Conservation (phyloP, 2,797 vertebrate species). For the Anguilla anguilla region DNA sequence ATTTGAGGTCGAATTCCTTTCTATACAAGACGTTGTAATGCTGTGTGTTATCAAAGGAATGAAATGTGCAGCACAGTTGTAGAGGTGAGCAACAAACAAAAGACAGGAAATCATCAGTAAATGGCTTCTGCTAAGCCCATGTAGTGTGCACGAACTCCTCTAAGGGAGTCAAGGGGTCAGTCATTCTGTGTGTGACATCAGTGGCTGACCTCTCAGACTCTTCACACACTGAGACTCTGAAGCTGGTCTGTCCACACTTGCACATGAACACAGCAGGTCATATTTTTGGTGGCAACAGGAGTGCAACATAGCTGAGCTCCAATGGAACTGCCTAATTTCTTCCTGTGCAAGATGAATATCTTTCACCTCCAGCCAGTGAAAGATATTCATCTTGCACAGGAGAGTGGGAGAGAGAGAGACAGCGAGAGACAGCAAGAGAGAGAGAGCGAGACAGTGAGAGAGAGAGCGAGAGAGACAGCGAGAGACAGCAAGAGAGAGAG, state of each 20-base stretch:
- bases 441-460: no score
- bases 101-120: background rate
- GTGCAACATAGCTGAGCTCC: background rate
- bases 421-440: no score
- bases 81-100: background rate
- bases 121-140: background rate
- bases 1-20: background rate
- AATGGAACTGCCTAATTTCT: background rate
- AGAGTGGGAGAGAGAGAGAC: no score
- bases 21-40: background rate
- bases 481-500: no score
- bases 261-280: background rate
- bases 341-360: background rate
- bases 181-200: background rate
- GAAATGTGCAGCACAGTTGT: background rate
- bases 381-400: no score
- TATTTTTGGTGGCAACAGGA: background rate
- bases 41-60: background rate
- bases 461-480: no score
- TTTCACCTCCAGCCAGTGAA: background rate
- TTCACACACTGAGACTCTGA: background rate
- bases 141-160: background rate
- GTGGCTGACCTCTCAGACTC: background rate
- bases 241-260: background rate
- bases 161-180: background rate